Conservation (phyloP, 2,113 vertebrate species). For the Carlito syrichta region DNA sequence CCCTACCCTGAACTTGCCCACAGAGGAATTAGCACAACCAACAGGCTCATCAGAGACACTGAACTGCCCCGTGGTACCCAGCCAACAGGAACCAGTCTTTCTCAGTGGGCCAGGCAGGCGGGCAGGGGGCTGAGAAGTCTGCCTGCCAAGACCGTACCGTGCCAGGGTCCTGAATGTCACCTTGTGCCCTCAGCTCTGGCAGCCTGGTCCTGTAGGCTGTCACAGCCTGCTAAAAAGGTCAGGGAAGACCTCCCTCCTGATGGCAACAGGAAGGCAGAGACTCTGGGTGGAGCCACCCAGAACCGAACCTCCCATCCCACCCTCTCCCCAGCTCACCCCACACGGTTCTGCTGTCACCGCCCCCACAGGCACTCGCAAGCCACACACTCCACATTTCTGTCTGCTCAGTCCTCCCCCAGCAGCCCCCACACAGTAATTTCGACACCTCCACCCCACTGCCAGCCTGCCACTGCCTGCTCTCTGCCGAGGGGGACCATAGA, state of each 20-base stretch:
- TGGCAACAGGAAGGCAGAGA: background rate
- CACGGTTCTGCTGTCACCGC: slow-evolving; percentile 5
- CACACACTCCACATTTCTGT: background rate
- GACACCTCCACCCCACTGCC: background rate
- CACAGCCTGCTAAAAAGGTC: background rate
- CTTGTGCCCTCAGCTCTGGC: background rate
- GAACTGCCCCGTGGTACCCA: background rate
- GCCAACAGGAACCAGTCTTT: background rate
- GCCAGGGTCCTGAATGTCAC: background rate
- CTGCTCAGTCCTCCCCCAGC: slow-evolving; percentile 9
- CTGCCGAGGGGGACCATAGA: background rate
- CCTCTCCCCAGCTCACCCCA: background rate
- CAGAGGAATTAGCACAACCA: background rate
- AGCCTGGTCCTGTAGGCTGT: background rate
- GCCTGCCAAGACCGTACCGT: rapidly evolving
- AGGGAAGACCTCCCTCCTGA: background rate
- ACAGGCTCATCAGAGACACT: background rate
- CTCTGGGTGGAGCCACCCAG: background rate
- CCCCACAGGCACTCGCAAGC: slow-evolving; percentile 46
- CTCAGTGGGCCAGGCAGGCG: background rate
- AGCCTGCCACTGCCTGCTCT: background rate
- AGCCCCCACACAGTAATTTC: background rate
- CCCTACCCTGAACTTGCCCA: background rate
- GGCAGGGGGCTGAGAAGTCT: background rate
- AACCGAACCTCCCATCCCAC: background rate